Evolutionary conservation across 2,888 invertebrate genomes (phyloP).

Genomic region (Endomychus coccineus): DNA sequence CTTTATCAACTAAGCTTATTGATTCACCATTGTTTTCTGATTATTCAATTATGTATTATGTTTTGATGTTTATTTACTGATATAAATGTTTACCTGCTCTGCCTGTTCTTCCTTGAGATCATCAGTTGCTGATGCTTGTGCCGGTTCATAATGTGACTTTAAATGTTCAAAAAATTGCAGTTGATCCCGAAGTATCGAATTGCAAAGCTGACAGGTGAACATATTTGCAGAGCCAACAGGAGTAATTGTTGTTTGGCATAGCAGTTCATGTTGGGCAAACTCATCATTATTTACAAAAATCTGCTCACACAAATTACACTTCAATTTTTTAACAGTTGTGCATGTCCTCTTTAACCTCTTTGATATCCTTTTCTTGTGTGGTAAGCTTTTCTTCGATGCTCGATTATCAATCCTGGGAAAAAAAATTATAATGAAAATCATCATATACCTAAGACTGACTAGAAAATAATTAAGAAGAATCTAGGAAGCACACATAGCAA

Average conservation of each 20-base stretch:
- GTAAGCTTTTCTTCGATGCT: conserved; percentile 59
- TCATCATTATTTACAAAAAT: conserved; percentile 41
- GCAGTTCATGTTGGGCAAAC: conserved; percentile 47
- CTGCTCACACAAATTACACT: conserved; percentile 46
- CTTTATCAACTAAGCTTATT: no score
- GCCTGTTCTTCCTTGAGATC: no score
- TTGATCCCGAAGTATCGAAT: conserved; percentile 67
- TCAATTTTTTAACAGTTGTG: conserved; percentile 33
- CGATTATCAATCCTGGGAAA: conserved; percentile 34
- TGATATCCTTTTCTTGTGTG: conserved; percentile 81
- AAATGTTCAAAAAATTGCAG: conserved; percentile 77
- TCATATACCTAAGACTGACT: no score
- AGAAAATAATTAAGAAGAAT: no score
- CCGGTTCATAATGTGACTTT: conserved; percentile 71
- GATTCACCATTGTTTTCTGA: no score
- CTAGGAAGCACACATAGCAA: no score
- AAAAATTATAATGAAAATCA: no score
- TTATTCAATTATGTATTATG: no score
- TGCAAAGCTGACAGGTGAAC: conserved; percentile 72
- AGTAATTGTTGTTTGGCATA: conserved; percentile 39
- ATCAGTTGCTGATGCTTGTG: conserved; percentile 7
- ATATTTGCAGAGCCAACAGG: conserved; percentile 45
- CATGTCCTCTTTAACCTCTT: conserved; percentile 60
- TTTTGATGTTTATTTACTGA: no score
- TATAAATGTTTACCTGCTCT: no score